Evolutionary conservation across 2,888 invertebrate genomes (phyloP), one percentile per base, ranked within the genome.

Genomic region (Hartigia nigra): DNA sequence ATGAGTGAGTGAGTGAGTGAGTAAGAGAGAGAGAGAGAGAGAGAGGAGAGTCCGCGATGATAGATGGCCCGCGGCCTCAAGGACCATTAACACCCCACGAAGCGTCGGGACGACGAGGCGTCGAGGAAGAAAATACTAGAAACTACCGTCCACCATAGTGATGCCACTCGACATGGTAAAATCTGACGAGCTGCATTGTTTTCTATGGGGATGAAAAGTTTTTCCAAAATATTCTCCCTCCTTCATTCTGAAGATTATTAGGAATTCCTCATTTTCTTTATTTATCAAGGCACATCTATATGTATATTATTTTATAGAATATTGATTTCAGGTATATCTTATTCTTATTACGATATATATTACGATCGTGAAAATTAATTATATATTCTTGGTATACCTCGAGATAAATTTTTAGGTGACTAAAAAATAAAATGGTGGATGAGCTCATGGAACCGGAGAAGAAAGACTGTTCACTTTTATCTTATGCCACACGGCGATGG

Each of bases 1-100:
- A 34, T 14, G 31, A 72, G 31, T 31, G 72, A 31, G 72, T 5
- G 14, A 72, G 69, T 3, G 4, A 69, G 3, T 3, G 69, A 69
- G 69, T 3, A 11, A 70, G 70, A 70, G 70, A n/a, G 70, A 70
- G 70, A 31, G 70, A n/a, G 70, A 70, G 70, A 70, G 70, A 70
- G 70, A 70, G 31, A 31, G 12, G 82, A 80, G 83, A 80, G 84
- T 83, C 79, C 69, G 77, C 70, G 81, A 83, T 86, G 89, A 88
- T 87, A 85, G 87, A 88, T 88, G 84, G 86, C 84, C 81, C 78
- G 80, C 82, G 82, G 82, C 83, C 85, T 87, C 84, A 82, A 82
- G 87, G 80, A 84, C 88, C 89, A 89, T 88, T 88, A 72, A 72
- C 72, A 72, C 72, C 72, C 72, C 72, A 72, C 72, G 72, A 72